Conservation (phyloP, 2,113 vertebrate genomes). For the Solea solea region DNA sequence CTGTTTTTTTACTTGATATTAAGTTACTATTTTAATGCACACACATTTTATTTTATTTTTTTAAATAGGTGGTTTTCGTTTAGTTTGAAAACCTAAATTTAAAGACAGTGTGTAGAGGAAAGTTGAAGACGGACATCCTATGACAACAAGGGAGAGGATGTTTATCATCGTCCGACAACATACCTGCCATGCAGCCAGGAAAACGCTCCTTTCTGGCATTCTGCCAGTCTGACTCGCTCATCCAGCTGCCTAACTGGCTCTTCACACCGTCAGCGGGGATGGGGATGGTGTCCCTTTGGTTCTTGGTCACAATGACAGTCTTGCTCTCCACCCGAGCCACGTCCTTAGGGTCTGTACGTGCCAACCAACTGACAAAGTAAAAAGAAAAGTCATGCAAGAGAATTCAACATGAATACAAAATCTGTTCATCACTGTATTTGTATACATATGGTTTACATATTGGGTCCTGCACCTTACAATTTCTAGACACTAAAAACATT, state of each 20-base stretch:
- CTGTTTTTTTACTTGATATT: no score
- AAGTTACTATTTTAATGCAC: no score
- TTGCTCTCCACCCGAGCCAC: conserved; percentile 97
- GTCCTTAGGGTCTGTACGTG: conserved; percentile 93
- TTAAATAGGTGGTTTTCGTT: neutral
- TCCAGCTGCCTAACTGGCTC: conserved; percentile 95
- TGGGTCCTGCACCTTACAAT: no score
- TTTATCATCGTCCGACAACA: no score
- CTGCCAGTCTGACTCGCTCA: conserved; percentile 93
- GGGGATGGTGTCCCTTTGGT: conserved; percentile 89
- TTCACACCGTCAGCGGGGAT: conserved; percentile 80
- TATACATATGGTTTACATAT: no score
- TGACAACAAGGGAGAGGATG: neutral
- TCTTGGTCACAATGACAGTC: conserved; percentile 93
- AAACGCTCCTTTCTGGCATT: conserved; percentile 89
- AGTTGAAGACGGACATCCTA: neutral
- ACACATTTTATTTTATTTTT: neutral
- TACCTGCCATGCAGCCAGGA: conserved; percentile 95
- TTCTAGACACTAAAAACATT: no score
- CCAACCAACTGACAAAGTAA: conserved; percentile 87
- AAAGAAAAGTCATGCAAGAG: neutral
- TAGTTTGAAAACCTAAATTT: no score
- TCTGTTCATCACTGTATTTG: neutral
- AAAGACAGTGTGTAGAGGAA: neutral
- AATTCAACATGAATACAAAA: neutral